A percentile compares a stretch with the other conserved stretches of the same genome.
These are phyloP conservation scores for Diadumene lineata DNA, from an alignment of 92 coral and sea anemone genomes.

Conservation along the genomic window DNA sequence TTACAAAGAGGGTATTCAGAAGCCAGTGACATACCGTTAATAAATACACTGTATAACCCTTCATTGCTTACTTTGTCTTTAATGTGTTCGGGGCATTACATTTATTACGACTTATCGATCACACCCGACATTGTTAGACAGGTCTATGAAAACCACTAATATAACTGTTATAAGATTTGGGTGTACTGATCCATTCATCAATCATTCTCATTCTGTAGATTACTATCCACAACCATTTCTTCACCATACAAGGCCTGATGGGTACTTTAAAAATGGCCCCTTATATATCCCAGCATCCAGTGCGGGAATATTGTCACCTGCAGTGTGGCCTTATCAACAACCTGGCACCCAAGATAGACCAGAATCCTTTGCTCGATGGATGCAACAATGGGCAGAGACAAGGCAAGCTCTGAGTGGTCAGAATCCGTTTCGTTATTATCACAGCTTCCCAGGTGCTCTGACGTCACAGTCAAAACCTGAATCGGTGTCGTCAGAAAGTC, in stretches of 20 bases:
- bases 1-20: too few relatives aligned
- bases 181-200: neutral
- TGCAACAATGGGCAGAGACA: constrained; percentile 69
- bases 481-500: neutral
- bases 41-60: too few relatives aligned
- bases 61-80: too few relatives aligned
- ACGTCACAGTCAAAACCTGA: neutral
- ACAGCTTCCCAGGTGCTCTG: constrained; percentile 10
- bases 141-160: too few relatives aligned
- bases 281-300: neutral
- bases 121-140: too few relatives aligned
- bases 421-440: constrained; percentile 18
- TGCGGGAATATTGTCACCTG: constrained; percentile 16
- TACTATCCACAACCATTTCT: neutral
- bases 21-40: too few relatives aligned
- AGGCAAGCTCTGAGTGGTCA: constrained; percentile 33
- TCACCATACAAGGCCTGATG: constrained; percentile 1
- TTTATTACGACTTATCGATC: too few relatives aligned
- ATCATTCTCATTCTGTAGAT: neutral
- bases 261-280: neutral
- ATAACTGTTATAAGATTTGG: too few relatives aligned
- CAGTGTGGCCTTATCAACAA: constrained; percentile 35
- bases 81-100: too few relatives aligned
- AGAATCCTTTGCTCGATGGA: constrained; percentile 65
- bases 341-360: constrained; percentile 17